These are phyloP conservation scores for Drosophila melanica DNA, from an alignment of 1,140 invertebrate genomes.

Conservation along the genomic window DNA sequence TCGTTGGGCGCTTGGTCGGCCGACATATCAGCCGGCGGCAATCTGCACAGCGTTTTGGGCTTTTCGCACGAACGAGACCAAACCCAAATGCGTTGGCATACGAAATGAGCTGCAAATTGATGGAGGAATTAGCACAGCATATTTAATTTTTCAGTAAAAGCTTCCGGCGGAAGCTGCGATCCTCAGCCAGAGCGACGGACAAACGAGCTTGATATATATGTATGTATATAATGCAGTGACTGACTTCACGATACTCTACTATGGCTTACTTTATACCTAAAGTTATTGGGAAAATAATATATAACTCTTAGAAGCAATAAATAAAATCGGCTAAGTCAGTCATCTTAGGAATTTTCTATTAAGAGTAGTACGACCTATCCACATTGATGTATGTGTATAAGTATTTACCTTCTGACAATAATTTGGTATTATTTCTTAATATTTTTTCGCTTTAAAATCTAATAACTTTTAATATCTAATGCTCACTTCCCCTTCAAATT, in stretches of 20 bases:
- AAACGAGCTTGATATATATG: neutral
- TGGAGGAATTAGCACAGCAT: constrained; percentile 80
- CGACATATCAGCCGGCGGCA: constrained; percentile 34
- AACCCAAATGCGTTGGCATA: constrained; percentile 75
- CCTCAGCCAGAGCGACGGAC: neutral
- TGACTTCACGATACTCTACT: neutral
- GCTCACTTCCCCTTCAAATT: too few relatives aligned
- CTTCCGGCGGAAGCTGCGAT: constrained; percentile 1
- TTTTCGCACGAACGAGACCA: constrained; percentile 59
- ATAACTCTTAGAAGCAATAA: too few relatives aligned
- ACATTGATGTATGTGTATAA: too few relatives aligned
- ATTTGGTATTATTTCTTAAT: too few relatives aligned
- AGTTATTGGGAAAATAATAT: neutral
- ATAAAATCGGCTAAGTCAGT: too few relatives aligned
- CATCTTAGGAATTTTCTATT: too few relatives aligned
- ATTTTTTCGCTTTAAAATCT: too few relatives aligned
- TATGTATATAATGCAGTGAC: neutral
- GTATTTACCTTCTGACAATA: too few relatives aligned
- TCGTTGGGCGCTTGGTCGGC: constrained; percentile 11
- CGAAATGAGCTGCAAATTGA: constrained; percentile 82
- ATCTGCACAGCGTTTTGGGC: constrained; percentile 27
- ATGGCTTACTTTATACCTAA: neutral
- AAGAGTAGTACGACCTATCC: too few relatives aligned
- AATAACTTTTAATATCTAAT: too few relatives aligned
- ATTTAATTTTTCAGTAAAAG: constrained; percentile 67